Base-by-base conservation (phyloP, 2,113 vertebrate species). In the Microcebus jonahi region DNA sequence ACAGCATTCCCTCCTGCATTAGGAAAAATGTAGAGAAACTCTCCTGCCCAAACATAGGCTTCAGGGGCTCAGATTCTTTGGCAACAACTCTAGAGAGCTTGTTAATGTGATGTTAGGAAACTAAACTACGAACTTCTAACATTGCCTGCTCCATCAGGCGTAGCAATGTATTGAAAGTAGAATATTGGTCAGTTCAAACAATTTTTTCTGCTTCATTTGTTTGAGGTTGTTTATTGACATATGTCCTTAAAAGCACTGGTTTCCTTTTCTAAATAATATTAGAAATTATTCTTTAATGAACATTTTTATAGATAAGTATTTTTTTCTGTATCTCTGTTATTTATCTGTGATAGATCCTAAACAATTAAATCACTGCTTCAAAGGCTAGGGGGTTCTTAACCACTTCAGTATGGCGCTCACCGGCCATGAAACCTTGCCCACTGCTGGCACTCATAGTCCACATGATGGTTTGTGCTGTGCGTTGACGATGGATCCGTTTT, bases 61-160 rank as follows among this genome's bases (percentile, higher is more conserved):
- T 77, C 45, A 25, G 94, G 85, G 63, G 55, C 55, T 86, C 68
- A 67, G 14, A 25, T 67, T 97, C 68, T 23, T n/a, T 88, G 80
- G 39, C 39, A 39, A 39, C 18, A 73, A 48, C 23, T 67, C n/a
- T 15, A 83, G 75, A 96, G 68, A 87, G 27, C 59, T 94, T 77
- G 59, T 67, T 87, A 90, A 92, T 71, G 73, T 48, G 55, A 39
- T 53, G 55, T 94, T 45, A 77, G 55, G 76, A 92, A 95, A 76
- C 75, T 53, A 39, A 94, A 83, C 59, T 67, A 45, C 39, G 73
- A 36, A 77, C 90, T 95, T 71, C 36, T n/a, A 48, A 65, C 85
- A 80, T 36, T 53, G n/a, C 21, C 57, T 80, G 39, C 80, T 88
- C 39, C 21, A 31, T 68, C 88, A 34, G 63, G 45, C 63, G 80